A percentile compares a stretch with the other conserved stretches of the same genome.
phyloP scores from a whole-genome alignment of 2,113 vertebrate species.

The Ageneiosus marmoratus region DNA sequence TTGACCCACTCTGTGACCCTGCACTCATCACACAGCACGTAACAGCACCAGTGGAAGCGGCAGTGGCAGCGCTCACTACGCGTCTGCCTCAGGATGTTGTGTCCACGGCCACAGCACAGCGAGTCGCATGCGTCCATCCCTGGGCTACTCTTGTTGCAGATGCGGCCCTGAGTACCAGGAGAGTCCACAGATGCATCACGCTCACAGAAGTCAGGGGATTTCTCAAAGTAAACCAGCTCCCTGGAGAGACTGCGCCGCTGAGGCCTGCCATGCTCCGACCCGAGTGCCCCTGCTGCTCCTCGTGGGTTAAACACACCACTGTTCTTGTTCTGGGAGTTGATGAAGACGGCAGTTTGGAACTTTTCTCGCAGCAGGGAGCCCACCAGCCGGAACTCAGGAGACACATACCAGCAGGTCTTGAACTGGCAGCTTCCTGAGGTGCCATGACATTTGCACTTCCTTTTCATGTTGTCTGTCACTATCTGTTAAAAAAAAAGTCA shows the following conservation, averaged over 20 bases:
- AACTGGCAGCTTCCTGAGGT: constrained; percentile 93
- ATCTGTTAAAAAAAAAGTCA: constrained; percentile 68
- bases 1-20: constrained; percentile 87
- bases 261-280: constrained; percentile 52
- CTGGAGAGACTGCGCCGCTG: constrained; percentile 76
- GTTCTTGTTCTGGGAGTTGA: constrained; percentile 89
- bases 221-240: constrained; percentile 89
- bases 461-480: constrained; percentile 87
- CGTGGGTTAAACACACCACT: constrained; percentile 85
- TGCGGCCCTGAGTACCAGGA: constrained; percentile 81
- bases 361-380: constrained; percentile 81
- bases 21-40: constrained; percentile 88
- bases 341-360: constrained; percentile 81
- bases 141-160: constrained; percentile 86
- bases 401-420: constrained; percentile 90
- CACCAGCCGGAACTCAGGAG: constrained; percentile 85
- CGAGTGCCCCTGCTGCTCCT: constrained; percentile 52
- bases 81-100: constrained; percentile 85
- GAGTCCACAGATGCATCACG: constrained; percentile 76
- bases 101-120: constrained; percentile 86
- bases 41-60: constrained; percentile 91
- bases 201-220: constrained; percentile 89
- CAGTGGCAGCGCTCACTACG: constrained; percentile 85
- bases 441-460: constrained; percentile 90
- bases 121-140: constrained; percentile 83